These are phyloP conservation scores for Bucorvus abyssinicus DNA, from an alignment of 2,797 vertebrate genomes.

Conservation along the genomic window DNA sequence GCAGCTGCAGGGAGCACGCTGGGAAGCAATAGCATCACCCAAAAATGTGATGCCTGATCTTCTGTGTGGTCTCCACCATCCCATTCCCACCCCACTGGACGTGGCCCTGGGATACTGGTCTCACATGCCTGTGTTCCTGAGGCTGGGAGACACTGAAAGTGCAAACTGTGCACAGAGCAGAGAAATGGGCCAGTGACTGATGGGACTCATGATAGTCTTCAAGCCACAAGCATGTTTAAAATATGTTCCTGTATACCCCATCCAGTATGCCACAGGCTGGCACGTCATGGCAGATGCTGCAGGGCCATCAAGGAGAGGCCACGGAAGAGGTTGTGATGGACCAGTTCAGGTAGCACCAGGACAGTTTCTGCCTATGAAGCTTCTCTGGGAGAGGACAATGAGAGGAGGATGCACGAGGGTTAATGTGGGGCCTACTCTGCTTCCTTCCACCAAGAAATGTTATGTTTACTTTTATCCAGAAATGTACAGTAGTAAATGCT, in stretches of 20 bases:
- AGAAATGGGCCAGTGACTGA: not conserved
- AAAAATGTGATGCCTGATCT: rapidly evolving
- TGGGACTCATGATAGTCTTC: not conserved
- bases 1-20: not conserved
- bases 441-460: not conserved
- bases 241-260: too few species aligned
- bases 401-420: not conserved
- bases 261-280: not conserved
- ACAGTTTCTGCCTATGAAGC: not conserved
- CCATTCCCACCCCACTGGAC: too few species aligned
- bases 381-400: not conserved
- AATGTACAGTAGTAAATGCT: not conserved
- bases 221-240: not conserved
- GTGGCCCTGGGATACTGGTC: not conserved
- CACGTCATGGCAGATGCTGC: rapidly evolving
- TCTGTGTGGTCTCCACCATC: not conserved
- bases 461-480: not conserved
- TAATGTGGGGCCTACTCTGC: not conserved
- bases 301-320: not conserved
- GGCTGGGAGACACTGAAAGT: too few species aligned
- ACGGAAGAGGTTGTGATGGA: not conserved
- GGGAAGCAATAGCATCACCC: not conserved
- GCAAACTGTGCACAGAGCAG: not conserved
- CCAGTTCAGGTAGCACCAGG: not conserved
- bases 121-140: not conserved